Percentiles rank a stretch among this genome's conserved stretches.
Evolutionary conservation across 2,888 invertebrate species (phyloP).

Genomic region (Myopa tessellatipennis): DNA sequence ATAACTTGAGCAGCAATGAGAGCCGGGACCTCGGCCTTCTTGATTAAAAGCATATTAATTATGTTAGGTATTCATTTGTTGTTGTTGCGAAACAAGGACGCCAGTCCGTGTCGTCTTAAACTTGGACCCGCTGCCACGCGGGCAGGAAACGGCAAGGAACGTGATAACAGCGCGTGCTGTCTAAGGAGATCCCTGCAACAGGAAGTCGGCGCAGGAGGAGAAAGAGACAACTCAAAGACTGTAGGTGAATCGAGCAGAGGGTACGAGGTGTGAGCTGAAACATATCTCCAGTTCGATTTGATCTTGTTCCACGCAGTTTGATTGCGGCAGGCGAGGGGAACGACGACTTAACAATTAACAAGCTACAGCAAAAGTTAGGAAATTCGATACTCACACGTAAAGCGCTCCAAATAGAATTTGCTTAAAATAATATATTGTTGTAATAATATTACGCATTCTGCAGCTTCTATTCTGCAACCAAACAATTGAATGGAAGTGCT

Average conservation of each 20-base stretch:
- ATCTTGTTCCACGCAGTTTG: too few relatives aligned
- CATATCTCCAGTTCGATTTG: background rate
- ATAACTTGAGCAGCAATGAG: constrained; percentile 23
- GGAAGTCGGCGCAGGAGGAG: background rate
- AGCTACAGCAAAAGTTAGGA: too few relatives aligned
- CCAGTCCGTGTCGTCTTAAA: constrained; percentile 31
- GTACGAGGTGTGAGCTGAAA: background rate
- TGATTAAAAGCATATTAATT: constrained; percentile 64
- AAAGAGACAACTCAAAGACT: background rate
- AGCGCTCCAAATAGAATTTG: too few relatives aligned
- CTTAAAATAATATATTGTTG: too few relatives aligned
- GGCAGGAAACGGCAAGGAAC: constrained; percentile 31
- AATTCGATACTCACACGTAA: too few relatives aligned
- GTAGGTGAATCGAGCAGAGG: background rate
- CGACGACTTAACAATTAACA: too few relatives aligned
- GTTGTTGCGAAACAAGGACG: constrained; percentile 36
- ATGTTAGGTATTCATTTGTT: constrained; percentile 41
- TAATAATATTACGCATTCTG: too few relatives aligned
- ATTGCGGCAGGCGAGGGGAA: too few relatives aligned
- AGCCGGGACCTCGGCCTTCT: constrained; percentile 38
- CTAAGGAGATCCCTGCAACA: background rate
- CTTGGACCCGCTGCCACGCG: constrained; percentile 13
- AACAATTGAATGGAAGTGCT: too few relatives aligned
- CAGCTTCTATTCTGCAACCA: too few relatives aligned
- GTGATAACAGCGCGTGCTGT: constrained; percentile 36